Percentiles rank a stretch among this genome's conserved stretches.
Evolutionary conservation across 64 coral and sea anemone genomes (phyloP).

Genomic region (Hydrozoanthus tunicans): DNA sequence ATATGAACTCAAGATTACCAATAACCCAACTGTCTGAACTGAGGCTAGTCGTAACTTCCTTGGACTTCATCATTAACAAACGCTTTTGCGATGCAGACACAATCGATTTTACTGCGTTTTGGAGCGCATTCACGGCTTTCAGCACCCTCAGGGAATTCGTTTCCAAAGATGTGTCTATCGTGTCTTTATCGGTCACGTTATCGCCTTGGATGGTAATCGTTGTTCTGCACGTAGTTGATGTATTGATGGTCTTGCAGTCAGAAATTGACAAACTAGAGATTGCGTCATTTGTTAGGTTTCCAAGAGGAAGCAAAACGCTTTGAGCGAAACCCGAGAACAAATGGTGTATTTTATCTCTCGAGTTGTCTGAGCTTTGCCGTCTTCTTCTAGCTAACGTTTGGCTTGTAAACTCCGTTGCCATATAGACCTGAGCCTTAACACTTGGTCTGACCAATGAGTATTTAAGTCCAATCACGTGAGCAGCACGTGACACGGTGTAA

Average conservation of each 20-base stretch:
- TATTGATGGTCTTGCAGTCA: background rate
- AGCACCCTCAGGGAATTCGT: slow-evolving; percentile 17
- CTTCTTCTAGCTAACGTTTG: background rate
- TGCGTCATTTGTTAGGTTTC: background rate
- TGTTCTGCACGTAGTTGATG: background rate
- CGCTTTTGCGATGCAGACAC: background rate
- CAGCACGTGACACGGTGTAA: slow-evolving; percentile 17
- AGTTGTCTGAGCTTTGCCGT: background rate
- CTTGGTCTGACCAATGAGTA: slow-evolving; percentile 28
- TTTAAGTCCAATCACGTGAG: slow-evolving; percentile 25
- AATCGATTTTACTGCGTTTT: slow-evolving; percentile 6
- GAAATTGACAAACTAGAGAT: background rate
- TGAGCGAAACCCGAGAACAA: background rate
- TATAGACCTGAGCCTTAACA: background rate
- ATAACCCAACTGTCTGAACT: slow-evolving; percentile 12
- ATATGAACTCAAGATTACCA: slow-evolving; percentile 4
- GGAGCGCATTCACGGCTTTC: slow-evolving; percentile 9
- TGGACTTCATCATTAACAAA: background rate
- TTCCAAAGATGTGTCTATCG: slow-evolving; percentile 5
- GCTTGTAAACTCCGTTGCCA: background rate
- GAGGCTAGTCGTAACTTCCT: background rate
- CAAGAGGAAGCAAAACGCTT: background rate
- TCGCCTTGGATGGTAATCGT: slow-evolving; percentile 17
- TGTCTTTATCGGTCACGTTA: slow-evolving; percentile 8
- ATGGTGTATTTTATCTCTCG: background rate